Conservation (phyloP, 1,140 invertebrate genomes). For the Spodoptera frugiperda region DNA sequence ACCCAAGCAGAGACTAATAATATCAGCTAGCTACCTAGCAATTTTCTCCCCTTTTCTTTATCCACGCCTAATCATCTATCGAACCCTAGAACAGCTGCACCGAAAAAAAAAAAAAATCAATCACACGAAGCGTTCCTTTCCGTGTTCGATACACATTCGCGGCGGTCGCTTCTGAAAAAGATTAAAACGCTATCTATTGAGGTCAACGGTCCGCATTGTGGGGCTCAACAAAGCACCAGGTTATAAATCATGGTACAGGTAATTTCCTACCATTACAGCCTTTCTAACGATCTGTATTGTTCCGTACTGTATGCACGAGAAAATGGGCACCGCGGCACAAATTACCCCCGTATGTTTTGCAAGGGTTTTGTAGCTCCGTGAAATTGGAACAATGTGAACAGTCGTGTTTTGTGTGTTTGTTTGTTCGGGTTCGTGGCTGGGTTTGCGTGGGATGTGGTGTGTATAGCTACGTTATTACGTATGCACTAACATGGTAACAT, state of each 20-base stretch:
- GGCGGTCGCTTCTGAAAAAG: conserved; percentile 51
- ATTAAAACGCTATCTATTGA: conserved; percentile 63
- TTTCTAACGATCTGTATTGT: conserved; percentile 60
- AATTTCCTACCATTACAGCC: conserved; percentile 64
- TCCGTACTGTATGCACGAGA: conserved; percentile 42
- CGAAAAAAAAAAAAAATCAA: conserved; percentile 38
- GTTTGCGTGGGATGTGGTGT: too few species aligned
- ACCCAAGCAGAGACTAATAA: too few species aligned
- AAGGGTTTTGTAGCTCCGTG: conserved; percentile 9
- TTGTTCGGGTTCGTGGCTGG: background rate
- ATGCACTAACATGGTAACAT: too few species aligned
- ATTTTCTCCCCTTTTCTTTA: too few species aligned
- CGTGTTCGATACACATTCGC: conserved; percentile 37
- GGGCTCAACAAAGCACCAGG: conserved; percentile 51
- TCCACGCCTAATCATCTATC: background rate
- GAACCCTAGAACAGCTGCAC: conserved; percentile 8
- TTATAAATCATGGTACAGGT: conserved; percentile 66
- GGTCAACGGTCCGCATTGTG: conserved; percentile 61
- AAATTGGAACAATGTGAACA: conserved; percentile 16
- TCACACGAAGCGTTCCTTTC: conserved; percentile 24
- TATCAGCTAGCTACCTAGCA: too few species aligned
- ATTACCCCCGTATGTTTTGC: conserved; percentile 40
- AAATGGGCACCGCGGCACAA: conserved; percentile 37
- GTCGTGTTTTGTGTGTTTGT: background rate
- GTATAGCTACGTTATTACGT: too few species aligned